Base-by-base conservation (phyloP, 2,113 vertebrate species). In the Arothron firmamentum region DNA sequence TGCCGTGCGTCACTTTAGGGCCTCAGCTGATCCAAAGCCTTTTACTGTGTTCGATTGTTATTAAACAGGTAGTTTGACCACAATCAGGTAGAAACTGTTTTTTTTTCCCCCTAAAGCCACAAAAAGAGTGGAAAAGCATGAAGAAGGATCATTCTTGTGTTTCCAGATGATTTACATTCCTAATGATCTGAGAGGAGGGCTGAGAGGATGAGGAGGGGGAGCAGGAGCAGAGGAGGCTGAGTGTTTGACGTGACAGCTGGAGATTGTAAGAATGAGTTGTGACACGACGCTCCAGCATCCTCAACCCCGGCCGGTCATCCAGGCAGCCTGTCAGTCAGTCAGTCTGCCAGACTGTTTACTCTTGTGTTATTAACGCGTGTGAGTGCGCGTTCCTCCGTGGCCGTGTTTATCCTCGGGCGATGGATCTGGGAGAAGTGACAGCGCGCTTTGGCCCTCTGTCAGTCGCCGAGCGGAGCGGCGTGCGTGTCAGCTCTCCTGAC, bases 191-290 rank as follows among this genome's bases (percentile, higher is more conserved):
- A 28, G 65, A 42, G 49, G 34, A 20, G 65, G 25, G 12, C 13
- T 13, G 13, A 46, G 64, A 56, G 21, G 59, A 31, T 55, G 48
- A 62, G 56, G 41, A n/a, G 59, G 51, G 76, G 76, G 50, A 59
- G 80, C 21, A 55, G 80, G 62, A 38, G 50, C 43, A 66, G 58
- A 15, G 67, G 51, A 77, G 10, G 56, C 81, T 42, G 67, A 78
- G 77, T 74, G 87, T 87, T 88, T 91, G 88, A 91, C 86, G 87
- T 90, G 90, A 90, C 90, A 89, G 83, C 79, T 89, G 89, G 82
- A 90, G 87, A 91, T 92, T 79, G 88, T 87, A 76, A 82, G 87
- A 90, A 91, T 87, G 89, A 91, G 88, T 81, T 72, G 74, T 84
- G 84, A 89, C 85, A 85, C 85, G 51, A 80, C 78, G 77, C 75